Percentiles rank a stretch among this genome's conserved stretches.
These are phyloP conservation scores for Portevinia maculata DNA, from an alignment of 2,888 invertebrate species.

Conservation along the genomic window DNA sequence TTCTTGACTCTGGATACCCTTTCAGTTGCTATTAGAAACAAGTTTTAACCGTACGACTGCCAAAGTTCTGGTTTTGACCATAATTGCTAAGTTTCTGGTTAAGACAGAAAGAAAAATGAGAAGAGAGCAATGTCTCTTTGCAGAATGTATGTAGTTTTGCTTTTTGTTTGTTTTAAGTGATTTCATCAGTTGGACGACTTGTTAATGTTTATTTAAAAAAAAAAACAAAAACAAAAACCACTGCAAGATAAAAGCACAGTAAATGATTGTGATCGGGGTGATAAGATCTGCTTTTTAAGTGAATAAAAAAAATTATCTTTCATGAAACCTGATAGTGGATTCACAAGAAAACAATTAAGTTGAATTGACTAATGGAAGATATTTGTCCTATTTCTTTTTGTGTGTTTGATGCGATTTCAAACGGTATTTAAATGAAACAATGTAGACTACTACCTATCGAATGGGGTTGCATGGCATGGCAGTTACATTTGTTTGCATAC, in stretches of 20 bases:
- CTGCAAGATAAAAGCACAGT: constrained; percentile 37
- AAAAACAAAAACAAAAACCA: constrained; percentile 28
- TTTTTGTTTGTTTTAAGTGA: constrained; percentile 24
- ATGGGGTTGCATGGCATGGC: too few species aligned
- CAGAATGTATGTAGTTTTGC: constrained; percentile 10
- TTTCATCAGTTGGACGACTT: constrained; percentile 65
- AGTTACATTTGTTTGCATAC: too few species aligned
- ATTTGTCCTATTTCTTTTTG: constrained; percentile 6
- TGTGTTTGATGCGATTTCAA: constrained; percentile 24
- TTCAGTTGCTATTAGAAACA: constrained; percentile 57
- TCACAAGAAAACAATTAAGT: constrained; percentile 31
- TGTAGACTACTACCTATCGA: too few species aligned
- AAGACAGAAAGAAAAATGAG: not conserved
- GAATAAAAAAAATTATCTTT: constrained; percentile 14
- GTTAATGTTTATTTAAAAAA: constrained; percentile 28
- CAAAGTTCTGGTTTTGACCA: constrained; percentile 63
- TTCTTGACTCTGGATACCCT: constrained; percentile 31
- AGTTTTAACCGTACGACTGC: constrained; percentile 67
- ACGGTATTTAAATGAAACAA: too few species aligned
- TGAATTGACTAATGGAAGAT: constrained; percentile 39
- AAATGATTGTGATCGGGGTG: constrained; percentile 53
- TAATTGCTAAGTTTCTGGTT: constrained; percentile 37
- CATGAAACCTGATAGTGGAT: constrained; percentile 14
- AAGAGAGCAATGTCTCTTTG: constrained; percentile 53
- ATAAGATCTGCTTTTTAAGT: constrained; percentile 33